Evolutionary conservation across 2,113 vertebrate species (phyloP), one percentile per base, ranked within the genome.

Genomic region (Rhipidura dahli): DNA sequence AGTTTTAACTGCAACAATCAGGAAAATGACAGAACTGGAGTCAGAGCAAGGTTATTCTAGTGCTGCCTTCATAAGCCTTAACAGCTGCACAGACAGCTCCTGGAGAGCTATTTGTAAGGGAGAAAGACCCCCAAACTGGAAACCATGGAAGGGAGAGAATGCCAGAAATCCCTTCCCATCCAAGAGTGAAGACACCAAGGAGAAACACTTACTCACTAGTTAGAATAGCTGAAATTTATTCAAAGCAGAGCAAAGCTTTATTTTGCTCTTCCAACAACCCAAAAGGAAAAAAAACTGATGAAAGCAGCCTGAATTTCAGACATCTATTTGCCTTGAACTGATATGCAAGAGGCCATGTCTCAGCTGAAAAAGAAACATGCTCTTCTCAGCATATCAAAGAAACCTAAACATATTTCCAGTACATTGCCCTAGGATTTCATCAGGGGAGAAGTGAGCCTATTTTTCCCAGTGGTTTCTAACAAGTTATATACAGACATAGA

Each of bases 1-100:
- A 50, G n/a, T 53, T 45, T 76, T 56, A 83, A 72, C 14, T 57
- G 70, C 70, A 89, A 69, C 50, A 53, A 49, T 0, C 3, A 70
- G 37, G 65, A 86, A 87, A 87, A 87, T 31, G 4, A 24, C 30
- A 57, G 77, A 91, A 79, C 40, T 45, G 45, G 57, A 82, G 54
- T 35, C 45, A 81, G 10, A 89, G 51, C 65, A 91, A 79, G 51
- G 70, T 82, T 91, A 82, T 65, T 78, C 65, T 72, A 13, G 6
- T 26, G 73, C 79, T 93, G 87, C 75, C 78, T 50, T 61, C 50
- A 65, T 90, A 93, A 89, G 81, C 53, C 87, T 61, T 31, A 87
- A 88, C 91, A 96, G 91, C 89, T 95, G 91, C 87, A 64, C 61
- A 77, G 77, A 83, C 40, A 73, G 54, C 49, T 72, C 85, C 70